Conservation (phyloP, 2,888 invertebrate genomes). For the Hydraecia micacea region DNA sequence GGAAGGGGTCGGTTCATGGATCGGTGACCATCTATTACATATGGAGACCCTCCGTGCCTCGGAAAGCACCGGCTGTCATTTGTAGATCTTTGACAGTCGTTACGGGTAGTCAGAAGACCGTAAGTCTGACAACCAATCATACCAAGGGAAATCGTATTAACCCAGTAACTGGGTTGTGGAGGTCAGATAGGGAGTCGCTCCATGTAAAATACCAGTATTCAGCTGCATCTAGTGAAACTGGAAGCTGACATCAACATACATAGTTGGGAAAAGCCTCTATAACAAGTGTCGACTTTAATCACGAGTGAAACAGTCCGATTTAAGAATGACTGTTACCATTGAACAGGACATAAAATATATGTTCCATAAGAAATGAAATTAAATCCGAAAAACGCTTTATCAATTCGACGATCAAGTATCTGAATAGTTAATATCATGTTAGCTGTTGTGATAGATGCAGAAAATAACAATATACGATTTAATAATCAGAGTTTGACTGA, state of each 20-base stretch:
- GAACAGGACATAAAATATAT: no score
- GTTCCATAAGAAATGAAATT: not conserved
- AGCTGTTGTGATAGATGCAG: not conserved
- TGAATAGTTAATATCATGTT: not conserved
- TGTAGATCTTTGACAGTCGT: not conserved
- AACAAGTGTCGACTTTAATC: not conserved
- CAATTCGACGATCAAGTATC: not conserved
- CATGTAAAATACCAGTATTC: not conserved
- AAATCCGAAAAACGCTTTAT: not conserved
- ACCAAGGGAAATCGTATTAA: not conserved
- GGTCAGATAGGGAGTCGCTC: not conserved
- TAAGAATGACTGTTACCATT: not conserved
- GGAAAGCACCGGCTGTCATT: not conserved
- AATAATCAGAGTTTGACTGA: slow-evolving; percentile 63
- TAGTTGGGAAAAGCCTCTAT: not conserved
- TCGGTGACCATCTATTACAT: no score
- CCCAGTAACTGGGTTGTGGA: not conserved
- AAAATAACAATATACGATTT: not conserved
- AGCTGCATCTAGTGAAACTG: not conserved
- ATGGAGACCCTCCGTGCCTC: not conserved
- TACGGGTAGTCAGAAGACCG: not conserved
- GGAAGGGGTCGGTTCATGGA: not conserved
- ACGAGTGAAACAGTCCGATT: not conserved
- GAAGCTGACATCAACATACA: not conserved
- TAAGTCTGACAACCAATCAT: not conserved